These are phyloP conservation scores for Glomeris maerens DNA, from an alignment of 1,140 invertebrate species.

Conservation along the genomic window DNA sequence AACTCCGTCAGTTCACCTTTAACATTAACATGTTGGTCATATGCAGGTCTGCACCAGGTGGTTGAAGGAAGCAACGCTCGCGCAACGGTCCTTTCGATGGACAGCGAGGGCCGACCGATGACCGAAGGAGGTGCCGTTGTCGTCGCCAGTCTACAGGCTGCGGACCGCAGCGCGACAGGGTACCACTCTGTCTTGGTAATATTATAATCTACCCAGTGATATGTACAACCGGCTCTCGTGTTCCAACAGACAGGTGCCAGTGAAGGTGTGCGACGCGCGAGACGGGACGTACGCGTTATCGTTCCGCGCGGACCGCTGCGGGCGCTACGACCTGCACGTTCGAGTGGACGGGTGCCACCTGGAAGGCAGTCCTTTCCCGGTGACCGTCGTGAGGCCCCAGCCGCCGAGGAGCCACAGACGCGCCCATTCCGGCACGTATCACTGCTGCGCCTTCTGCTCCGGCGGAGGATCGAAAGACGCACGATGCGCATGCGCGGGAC, in stretches of 20 bases:
- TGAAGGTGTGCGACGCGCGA: conserved; percentile 39
- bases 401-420: conserved; percentile 29
- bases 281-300: conserved; percentile 44
- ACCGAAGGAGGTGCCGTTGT: too few relatives aligned
- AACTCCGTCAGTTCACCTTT: too few relatives aligned
- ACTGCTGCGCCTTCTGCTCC: conserved; percentile 67
- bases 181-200: too few relatives aligned
- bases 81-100: too few relatives aligned
- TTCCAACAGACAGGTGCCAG: conserved; percentile 36
- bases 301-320: conserved; percentile 42
- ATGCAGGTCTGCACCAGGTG: too few relatives aligned
- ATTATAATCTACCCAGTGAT: too few relatives aligned
- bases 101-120: too few relatives aligned
- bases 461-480: conserved; percentile 51
- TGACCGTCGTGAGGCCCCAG: conserved; percentile 27
- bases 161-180: too few relatives aligned
- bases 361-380: conserved; percentile 45
- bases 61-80: too few relatives aligned
- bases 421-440: conserved; percentile 56
- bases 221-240: too few relatives aligned
- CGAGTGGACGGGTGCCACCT: conserved; percentile 40
- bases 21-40: too few relatives aligned
- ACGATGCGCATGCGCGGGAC: conserved; percentile 50
- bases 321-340: conserved; percentile 40
- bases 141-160: too few relatives aligned